Evolutionary conservation across 2,888 invertebrate genomes (phyloP).

Genomic region (Iphiclides podalirius): DNA sequence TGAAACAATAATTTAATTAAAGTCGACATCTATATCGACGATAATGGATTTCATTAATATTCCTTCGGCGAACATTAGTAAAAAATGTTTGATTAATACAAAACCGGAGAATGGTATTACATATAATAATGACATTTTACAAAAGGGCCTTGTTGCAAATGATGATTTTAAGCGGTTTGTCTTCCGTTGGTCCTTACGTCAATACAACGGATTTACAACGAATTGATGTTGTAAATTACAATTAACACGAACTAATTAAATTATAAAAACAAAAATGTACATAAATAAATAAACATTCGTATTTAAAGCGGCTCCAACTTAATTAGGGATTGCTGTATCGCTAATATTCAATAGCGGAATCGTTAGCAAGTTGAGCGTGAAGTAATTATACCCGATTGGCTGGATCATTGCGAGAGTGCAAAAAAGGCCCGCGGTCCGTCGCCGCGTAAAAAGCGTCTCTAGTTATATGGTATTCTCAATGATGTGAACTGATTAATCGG

Average conservation of each 20-base stretch:
- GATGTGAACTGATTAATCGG: neutral
- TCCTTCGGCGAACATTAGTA: neutral
- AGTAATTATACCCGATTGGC: conserved; percentile 1
- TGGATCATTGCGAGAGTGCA: too few species aligned
- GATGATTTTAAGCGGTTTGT: neutral
- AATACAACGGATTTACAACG: neutral
- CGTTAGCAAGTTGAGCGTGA: neutral
- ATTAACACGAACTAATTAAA: neutral
- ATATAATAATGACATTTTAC: neutral
- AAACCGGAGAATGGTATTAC: neutral
- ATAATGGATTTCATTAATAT: neutral
- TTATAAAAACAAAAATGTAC: neutral
- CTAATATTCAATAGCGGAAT: neutral
- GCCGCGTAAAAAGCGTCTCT: too few species aligned
- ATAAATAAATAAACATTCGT: neutral
- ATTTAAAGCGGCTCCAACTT: neutral
- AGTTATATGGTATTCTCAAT: neutral
- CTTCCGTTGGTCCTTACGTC: neutral
- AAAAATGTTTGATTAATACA: neutral
- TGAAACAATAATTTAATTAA: neutral
- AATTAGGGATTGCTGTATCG: neutral
- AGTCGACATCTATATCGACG: neutral
- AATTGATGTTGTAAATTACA: neutral
- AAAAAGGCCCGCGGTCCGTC: too few species aligned
- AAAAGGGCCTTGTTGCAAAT: neutral